Base-by-base conservation (phyloP, 2,113 vertebrate species). In the Camarhynchus parvulus region DNA sequence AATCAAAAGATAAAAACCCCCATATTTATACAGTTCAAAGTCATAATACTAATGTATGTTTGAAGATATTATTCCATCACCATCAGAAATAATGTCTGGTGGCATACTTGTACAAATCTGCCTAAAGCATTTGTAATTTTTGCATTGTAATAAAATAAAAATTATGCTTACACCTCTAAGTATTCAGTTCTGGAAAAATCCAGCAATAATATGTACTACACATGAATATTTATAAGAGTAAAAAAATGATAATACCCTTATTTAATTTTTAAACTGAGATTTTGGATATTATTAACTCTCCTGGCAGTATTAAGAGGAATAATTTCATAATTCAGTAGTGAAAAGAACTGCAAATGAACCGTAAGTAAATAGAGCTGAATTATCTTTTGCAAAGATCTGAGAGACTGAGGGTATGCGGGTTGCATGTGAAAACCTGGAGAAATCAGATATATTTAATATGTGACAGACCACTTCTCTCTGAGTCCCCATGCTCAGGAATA, bases 241-340 rank as follows among this genome's bases (percentile, higher is more conserved):
- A 88, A 88, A 91, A 58, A 94, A 78, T 47, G 5, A 50, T 76
- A 83, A 88, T 44, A 59, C 10, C 2, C 50, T 67, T 86, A 87
- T 77, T 91, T 96, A 92, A 95, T 94, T 92, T 94, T 95, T 89
- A 95, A 94, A 83, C 80, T 82, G 77, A 72, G 61, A 91, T 82
- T 63, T 37, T 79, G 28, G 75, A 55, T 96, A 41, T 86, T 80
- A 86, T 90, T 94, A 90, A 83, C 52, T 91, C 89, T 66, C 23
- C 84, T 79, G 55, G 21, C 30, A 94, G 28, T 44, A 91, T 86
- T 90, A 89, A 76, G 76, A 85, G 28, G 68, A 94, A 61, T 89
- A 90, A 92, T 78, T 89, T 68, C 76, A 55, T 86, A 77, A 95
- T 95, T 94, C 6, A 59, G 86, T 73, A 77, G 52, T 69, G 73